Conservation (phyloP, 2,797 vertebrate species). For the Pangasius sanitwongsei region DNA sequence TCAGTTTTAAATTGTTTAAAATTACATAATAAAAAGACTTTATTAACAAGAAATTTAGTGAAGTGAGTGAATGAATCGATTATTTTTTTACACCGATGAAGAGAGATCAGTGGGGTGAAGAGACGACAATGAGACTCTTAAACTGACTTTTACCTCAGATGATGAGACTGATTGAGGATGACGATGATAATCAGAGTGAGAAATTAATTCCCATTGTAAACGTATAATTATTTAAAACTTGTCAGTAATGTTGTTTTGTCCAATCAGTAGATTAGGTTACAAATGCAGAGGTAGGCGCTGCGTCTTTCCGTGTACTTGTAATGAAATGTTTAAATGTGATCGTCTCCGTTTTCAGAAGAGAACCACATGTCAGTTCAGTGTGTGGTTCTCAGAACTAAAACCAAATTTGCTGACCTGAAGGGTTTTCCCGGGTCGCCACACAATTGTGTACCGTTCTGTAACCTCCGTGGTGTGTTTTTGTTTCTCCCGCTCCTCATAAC, state of each 20-base stretch:
- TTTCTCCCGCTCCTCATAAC: constrained; percentile 36
- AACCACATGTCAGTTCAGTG: not conserved
- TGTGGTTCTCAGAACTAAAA: not conserved
- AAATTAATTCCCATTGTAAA: not conserved
- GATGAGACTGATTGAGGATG: not conserved
- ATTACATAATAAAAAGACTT: not conserved
- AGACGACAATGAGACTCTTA: not conserved
- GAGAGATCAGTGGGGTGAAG: too few species aligned
- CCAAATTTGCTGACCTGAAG: not conserved
- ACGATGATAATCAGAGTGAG: not conserved
- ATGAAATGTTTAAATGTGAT: not conserved
- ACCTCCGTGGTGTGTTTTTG: constrained; percentile 15
- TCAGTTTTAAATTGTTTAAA: not conserved
- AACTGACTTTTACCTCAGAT: not conserved
- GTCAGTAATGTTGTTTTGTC: not conserved
- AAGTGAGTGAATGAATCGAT: too few species aligned
- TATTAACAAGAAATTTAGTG: too few species aligned
- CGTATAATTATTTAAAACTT: not conserved
- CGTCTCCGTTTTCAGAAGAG: not conserved
- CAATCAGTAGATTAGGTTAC: not conserved
- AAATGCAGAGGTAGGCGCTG: not conserved
- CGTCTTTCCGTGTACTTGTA: not conserved
- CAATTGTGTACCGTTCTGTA: not conserved
- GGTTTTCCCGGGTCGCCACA: not conserved
- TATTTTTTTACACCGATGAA: too few species aligned